Conservation (phyloP, 35 echinoderm and acorn worm species). For the Stichopus chloronotus region DNA sequence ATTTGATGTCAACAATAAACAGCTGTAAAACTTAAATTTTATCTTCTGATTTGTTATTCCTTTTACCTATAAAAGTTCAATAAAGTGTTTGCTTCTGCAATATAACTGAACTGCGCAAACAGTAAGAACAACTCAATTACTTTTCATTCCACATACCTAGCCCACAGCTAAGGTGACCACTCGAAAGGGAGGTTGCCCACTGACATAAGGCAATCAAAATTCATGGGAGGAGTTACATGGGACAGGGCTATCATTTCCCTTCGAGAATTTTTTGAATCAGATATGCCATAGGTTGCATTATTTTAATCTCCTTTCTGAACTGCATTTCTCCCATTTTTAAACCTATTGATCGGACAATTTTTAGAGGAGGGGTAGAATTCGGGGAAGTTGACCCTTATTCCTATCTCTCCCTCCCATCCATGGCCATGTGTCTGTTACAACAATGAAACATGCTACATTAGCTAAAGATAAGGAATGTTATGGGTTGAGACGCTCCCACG, state of each 20-base stretch:
- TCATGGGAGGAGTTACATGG: background rate
- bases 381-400: background rate
- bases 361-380: background rate
- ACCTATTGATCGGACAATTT: background rate
- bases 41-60: no score
- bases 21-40: no score
- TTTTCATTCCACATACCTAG: background rate
- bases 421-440: background rate
- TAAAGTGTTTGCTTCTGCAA: background rate
- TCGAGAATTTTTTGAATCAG: background rate
- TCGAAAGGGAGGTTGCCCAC: background rate
- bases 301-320: conserved; percentile 2
- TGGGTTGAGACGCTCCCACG: background rate
- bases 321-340: background rate
- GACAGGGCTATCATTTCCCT: background rate
- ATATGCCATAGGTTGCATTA: background rate
- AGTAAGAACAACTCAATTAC: background rate
- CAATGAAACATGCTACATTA: conserved; percentile 12
- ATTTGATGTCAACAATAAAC: background rate
- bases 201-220: background rate
- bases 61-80: no score
- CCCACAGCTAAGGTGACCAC: background rate
- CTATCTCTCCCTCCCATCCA: conserved; percentile 3
- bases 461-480: background rate
- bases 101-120: background rate